Evolutionary conservation across 2,888 invertebrate species (phyloP).

Genomic region (Caradrina clavipalpis): DNA sequence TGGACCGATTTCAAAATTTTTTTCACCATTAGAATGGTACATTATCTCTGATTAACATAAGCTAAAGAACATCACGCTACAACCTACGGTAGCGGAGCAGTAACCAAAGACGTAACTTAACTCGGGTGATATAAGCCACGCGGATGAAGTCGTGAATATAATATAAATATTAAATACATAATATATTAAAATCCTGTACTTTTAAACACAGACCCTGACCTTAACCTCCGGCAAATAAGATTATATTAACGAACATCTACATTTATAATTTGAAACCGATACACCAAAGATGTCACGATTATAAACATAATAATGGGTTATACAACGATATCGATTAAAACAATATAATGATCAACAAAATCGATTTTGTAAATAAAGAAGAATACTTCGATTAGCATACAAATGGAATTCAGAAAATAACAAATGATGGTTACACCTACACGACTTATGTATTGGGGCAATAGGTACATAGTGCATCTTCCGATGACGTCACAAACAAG

Average conservation of each 20-base stretch:
- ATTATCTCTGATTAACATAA: no score
- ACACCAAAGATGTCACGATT: constrained; percentile 29
- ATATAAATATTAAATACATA: no score
- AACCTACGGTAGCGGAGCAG: no score
- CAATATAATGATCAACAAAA: constrained; percentile 14
- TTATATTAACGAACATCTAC: background rate
- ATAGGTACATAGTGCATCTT: constrained; percentile 22
- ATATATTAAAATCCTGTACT: constrained; percentile 2
- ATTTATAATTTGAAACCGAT: constrained; percentile 18
- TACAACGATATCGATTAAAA: constrained; percentile 22
- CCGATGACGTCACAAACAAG: constrained; percentile 45
- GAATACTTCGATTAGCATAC: constrained; percentile 24
- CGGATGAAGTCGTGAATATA: no score
- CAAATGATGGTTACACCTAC: constrained; percentile 14
- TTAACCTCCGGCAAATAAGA: constrained; percentile 17
- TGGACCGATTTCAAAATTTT: no score
- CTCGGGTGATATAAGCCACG: no score
- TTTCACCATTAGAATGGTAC: no score
- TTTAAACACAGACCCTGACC: constrained; percentile 24
- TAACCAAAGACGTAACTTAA: no score
- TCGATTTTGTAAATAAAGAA: constrained; percentile 20
- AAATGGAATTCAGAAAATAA: constrained; percentile 12
- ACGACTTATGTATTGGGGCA: background rate
- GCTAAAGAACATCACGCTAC: no score
- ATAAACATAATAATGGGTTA: constrained; percentile 34